A percentile compares a stretch with the other conserved stretches of the same genome.
Conservation (phyloP, 1,140 invertebrate genomes). For the Agrypnia vestita region DNA sequence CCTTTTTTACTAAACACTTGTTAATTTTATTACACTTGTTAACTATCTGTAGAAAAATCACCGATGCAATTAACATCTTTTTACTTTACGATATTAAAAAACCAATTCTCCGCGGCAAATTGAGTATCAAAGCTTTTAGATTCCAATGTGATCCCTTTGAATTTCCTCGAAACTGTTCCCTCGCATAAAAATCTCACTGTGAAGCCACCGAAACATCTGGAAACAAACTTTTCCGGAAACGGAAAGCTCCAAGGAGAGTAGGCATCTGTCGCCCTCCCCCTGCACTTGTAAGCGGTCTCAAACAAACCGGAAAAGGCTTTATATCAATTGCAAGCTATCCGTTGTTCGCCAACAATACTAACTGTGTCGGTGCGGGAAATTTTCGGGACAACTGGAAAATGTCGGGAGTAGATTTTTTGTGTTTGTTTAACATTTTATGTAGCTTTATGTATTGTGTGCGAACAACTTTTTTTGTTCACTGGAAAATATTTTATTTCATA, state of each 20-base stretch:
- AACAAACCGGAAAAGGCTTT: slow-evolving; percentile 47
- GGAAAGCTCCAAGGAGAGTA: background rate
- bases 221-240: slow-evolving; percentile 21
- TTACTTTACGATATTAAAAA: background rate
- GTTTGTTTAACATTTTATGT: slow-evolving; percentile 1
- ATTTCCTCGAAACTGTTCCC: background rate
- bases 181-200: slow-evolving; percentile 10
- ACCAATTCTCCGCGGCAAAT: background rate
- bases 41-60: no score
- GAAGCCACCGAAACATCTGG: slow-evolving; percentile 33
- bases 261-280: slow-evolving; percentile 24
- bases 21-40: no score
- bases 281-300: slow-evolving; percentile 48
- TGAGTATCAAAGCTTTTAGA: slow-evolving; percentile 14
- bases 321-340: slow-evolving; percentile 42
- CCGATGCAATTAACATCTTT: background rate
- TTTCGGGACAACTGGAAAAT: slow-evolving; percentile 9
- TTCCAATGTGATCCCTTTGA: slow-evolving; percentile 14
- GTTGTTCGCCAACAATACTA: slow-evolving; percentile 21
- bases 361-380: slow-evolving; percentile 25
- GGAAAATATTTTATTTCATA: no score
- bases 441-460: no score
- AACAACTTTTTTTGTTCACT: no score
- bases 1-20: no score
- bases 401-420: slow-evolving; percentile 19